Conservation (phyloP, 2,113 vertebrate species). For the Notiomystis cincta region DNA sequence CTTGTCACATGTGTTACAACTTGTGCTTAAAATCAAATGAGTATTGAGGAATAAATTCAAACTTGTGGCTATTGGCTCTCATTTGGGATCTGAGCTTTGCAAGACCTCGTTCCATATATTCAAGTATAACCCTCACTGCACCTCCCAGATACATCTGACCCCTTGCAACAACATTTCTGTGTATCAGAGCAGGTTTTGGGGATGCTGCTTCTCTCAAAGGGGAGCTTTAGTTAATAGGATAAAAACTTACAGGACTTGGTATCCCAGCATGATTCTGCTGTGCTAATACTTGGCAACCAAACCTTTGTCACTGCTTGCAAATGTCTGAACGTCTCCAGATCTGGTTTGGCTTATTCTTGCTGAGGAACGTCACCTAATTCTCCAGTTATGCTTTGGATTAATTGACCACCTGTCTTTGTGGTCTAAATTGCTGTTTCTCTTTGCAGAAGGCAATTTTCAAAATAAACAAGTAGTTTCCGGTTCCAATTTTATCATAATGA, state of each 20-base stretch:
- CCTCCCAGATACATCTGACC: background rate
- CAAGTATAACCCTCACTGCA: background rate
- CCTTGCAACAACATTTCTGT: too few relatives aligned
- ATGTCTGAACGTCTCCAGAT: background rate
- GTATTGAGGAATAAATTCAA: background rate
- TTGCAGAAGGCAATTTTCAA: background rate
- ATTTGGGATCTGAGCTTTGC: background rate
- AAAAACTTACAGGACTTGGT: background rate
- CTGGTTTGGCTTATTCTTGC: background rate
- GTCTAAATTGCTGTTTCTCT: background rate
- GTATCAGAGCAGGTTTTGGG: background rate
- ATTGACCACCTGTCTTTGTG: background rate
- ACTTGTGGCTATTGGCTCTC: background rate
- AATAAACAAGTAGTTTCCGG: background rate
- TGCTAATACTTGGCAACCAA: background rate
- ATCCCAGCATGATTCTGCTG: background rate
- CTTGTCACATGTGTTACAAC: background rate
- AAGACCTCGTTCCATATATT: rapidly evolving
- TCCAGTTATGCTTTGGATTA: background rate
- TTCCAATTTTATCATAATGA: background rate
- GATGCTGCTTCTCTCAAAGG: background rate
- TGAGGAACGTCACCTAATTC: background rate
- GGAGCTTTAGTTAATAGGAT: background rate
- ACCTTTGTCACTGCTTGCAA: background rate
- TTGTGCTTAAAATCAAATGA: background rate